Evolutionary conservation across 2,113 vertebrate genomes (phyloP).

Genomic region (Prietella phreatophila): DNA sequence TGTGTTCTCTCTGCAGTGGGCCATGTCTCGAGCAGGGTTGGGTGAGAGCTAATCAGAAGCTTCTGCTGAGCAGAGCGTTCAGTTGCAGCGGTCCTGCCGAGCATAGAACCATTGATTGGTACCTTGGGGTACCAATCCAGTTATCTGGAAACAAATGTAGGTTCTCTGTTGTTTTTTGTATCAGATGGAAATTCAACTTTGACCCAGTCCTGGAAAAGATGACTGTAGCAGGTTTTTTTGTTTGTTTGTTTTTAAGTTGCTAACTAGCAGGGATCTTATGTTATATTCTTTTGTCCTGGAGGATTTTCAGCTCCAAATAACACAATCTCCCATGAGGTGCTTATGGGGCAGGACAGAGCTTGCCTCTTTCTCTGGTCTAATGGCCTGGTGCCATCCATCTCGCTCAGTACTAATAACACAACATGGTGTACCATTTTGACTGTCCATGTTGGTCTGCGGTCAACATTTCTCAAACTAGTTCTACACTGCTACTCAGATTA

Average conservation of each 20-base stretch:
- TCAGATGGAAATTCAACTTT: slow-evolving; percentile 5
- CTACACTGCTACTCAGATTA: neutral
- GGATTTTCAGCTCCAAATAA: slow-evolving; percentile 26
- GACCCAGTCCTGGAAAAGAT: slow-evolving; percentile 1
- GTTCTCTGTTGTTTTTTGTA: slow-evolving; percentile 12
- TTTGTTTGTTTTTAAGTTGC: slow-evolving; percentile 14
- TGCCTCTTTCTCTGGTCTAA: neutral
- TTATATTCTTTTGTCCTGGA: neutral
- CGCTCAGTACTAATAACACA: neutral
- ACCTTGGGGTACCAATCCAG: slow-evolving; percentile 51
- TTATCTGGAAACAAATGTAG: slow-evolving; percentile 31
- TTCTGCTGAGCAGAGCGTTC: slow-evolving; percentile 42
- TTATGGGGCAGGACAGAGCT: slow-evolving; percentile 32
- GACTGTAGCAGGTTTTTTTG: neutral
- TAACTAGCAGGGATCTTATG: slow-evolving; percentile 1
- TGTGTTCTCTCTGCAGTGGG: slow-evolving; percentile 38
- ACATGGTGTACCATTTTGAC: slow-evolving; percentile 11
- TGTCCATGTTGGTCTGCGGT: neutral
- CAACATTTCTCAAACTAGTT: neutral
- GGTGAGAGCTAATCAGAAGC: slow-evolving; percentile 50
- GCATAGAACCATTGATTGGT: slow-evolving; percentile 52
- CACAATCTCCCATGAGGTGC: neutral
- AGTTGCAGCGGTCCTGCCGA: slow-evolving; percentile 33
- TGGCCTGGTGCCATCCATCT: neutral
- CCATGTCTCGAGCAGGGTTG: slow-evolving; percentile 15